A percentile compares a stretch with the other conserved stretches of the same genome.
Conservation (phyloP, 2,797 vertebrate genomes). For the Staurois parvus region DNA sequence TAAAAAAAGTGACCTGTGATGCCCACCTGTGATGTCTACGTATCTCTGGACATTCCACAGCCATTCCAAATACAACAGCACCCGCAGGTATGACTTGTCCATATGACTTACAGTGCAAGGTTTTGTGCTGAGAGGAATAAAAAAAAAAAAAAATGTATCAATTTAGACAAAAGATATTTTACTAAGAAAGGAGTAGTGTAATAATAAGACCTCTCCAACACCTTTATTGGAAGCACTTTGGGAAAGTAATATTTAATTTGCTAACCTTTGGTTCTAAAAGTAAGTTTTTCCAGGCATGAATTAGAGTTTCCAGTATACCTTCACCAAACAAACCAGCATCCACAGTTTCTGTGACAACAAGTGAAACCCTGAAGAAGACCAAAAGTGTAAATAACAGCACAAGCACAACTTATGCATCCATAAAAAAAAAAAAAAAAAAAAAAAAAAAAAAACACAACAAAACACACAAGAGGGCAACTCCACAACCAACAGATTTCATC, state of each 20-base stretch:
- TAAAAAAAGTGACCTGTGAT: slow-evolving; percentile 1
- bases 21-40: slow-evolving; percentile 91
- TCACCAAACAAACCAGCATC: slow-evolving; percentile 98
- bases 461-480: too few relatives aligned
- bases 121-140: slow-evolving; percentile 67
- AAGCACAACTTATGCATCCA: too few relatives aligned
- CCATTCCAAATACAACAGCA: slow-evolving; percentile 90
- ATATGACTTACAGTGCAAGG: slow-evolving; percentile 68
- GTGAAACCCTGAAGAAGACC: slow-evolving; percentile 83
- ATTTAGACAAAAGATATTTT: background rate
- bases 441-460: too few relatives aligned
- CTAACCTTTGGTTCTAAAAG: slow-evolving; percentile 91
- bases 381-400: background rate
- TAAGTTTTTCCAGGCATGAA: slow-evolving; percentile 96
- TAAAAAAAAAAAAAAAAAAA: too few relatives aligned
- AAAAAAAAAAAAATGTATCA: too few relatives aligned
- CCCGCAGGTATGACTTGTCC: slow-evolving; percentile 93
- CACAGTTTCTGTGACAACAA: slow-evolving; percentile 98
- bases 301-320: slow-evolving; percentile 96
- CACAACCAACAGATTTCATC: too few relatives aligned
- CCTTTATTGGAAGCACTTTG: background rate
- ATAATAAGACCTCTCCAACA: background rate
- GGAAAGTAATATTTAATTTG: background rate
- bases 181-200: too few relatives aligned
- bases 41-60: slow-evolving; percentile 90